Base-by-base conservation (phyloP, 1,140 invertebrate genomes). In the Lordiphosa clarofinis region DNA sequence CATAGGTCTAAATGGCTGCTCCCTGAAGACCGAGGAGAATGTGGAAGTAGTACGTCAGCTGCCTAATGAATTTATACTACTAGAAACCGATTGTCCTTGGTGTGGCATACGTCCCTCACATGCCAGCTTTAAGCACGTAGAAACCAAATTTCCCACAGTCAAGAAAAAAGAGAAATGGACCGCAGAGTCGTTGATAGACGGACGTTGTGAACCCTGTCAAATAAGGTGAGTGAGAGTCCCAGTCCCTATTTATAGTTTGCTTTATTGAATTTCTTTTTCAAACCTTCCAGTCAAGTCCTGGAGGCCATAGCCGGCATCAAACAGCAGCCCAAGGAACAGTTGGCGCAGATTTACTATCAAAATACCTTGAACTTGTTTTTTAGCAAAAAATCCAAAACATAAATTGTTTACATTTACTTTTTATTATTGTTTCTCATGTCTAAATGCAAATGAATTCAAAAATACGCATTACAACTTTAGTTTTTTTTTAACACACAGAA, bases 1-100 rank as follows among this genome's bases (percentile, higher is more conserved):
- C 88, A 97, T 99, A 89, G 97, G 97, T 56, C 93, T 99, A 24
- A 99, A 99, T 92, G 98, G 97, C 88, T 99, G 97, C 89, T 99
- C 97, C 10, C 87, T 99, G 31, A 97, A 97, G 90, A 97, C 96
- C 0, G 92, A 93, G 84, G 94, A 96, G 56, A 98, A 97, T 90
- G 90, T 98, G 39, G 92, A 96, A 74, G 94, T 95, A 10, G 94
- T 96, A 35, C 92, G 93, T 56, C 91, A 92, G 65, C 93, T 99
- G 76, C 97, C 97, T 10, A 90, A 90, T 38, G 94, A 98, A 52
- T 92, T 92, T 65, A 90, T 99, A 6, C 91, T 98, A 91, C 92
- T 99, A 52, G 97, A 99, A 91, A 99, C 97, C 1, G 97, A 99
- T 90, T 94, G 94, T 78, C 97, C 97, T 0, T 99, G 97, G 96